Evolutionary conservation across 2,113 vertebrate genomes (phyloP), one percentile per base, ranked within the genome.

Genomic region (Hippopotamus amphibius): DNA sequence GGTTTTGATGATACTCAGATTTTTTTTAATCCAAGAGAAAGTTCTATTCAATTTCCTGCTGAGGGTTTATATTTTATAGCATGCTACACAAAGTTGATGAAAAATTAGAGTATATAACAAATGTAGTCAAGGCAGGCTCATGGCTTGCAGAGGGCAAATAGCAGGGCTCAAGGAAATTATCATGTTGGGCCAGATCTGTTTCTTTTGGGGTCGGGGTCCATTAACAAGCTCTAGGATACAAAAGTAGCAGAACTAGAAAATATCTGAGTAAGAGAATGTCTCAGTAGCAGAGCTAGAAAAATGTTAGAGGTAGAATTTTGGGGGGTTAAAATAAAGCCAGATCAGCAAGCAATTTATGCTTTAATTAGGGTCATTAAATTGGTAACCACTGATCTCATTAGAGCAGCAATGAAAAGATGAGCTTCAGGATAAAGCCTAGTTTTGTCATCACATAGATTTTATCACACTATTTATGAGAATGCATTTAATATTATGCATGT

Each of bases 401-500:
- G 4, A 19, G 8, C 16, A 76, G 48, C 53, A 57, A 7, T 69
- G 55, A 97, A 94, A 93, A 57, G 17, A 69, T 26, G 13, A 81
- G 22, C 12, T 77, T 65, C 5, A 81, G 46, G 65, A 61, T 74
- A 72, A 96, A 87, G 33, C 69, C 77, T 96, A 84, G 15, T 84
- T 26, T 72, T 87, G 66, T 69, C 94, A 92, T 89, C 66, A 82
- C 55, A 90, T 11, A 86, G 61, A 87, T 53, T 15, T 97, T 88
- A 86, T 43, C 43, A 53, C 16, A 26, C 7, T 82, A 55, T 89
- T 95, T 71, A 96, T 80, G 28, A 13, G 41, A 53, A 53, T 83
- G 22, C 3, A 88, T 77, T 93, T 95, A 83, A 87, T 94, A 68
- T 80, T 89, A 33, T 92, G 24, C 26, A 88, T 90, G 69, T 83